phyloP scores from a whole-genome alignment of 2,113 vertebrate species.

The Paralichthys olivaceus region DNA sequence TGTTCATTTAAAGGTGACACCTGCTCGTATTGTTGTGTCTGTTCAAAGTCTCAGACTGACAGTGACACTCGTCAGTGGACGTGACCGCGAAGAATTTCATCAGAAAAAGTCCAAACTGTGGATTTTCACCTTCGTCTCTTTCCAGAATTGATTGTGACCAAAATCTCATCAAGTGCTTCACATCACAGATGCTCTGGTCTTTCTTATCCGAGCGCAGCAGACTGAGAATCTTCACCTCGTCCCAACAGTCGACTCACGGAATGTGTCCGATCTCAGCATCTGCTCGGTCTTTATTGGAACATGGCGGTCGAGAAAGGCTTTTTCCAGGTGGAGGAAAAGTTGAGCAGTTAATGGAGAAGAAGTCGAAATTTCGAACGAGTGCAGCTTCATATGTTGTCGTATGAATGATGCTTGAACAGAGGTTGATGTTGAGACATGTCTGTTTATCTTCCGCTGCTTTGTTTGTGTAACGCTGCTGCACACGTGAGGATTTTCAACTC shows the following conservation, averaged over 20 bases:
- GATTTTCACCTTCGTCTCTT: background rate
- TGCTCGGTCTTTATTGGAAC: background rate
- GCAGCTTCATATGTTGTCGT: too few relatives aligned
- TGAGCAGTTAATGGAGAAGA: too few relatives aligned
- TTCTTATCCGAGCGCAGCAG: conserved; percentile 13
- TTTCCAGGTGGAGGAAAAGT: too few relatives aligned
- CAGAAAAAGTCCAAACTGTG: background rate
- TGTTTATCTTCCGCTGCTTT: too few relatives aligned
- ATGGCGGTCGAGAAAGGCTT: background rate
- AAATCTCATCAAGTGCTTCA: conserved; percentile 4
- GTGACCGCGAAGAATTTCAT: background rate
- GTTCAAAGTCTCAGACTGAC: background rate
- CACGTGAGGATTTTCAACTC: too few relatives aligned
- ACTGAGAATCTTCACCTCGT: background rate
- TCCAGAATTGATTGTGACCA: background rate
- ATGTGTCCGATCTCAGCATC: background rate
- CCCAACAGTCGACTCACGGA: background rate
- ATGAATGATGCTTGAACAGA: too few relatives aligned
- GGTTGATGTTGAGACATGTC: too few relatives aligned
- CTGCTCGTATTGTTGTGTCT: too few relatives aligned
- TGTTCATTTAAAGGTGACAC: too few relatives aligned
- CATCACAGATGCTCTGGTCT: background rate
- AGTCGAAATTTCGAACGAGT: too few relatives aligned
- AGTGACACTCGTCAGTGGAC: too few relatives aligned
- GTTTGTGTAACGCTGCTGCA: too few relatives aligned